These are phyloP conservation scores for Lasius fuliginosus DNA, from an alignment of 2,888 invertebrate species.

Conservation along the genomic window DNA sequence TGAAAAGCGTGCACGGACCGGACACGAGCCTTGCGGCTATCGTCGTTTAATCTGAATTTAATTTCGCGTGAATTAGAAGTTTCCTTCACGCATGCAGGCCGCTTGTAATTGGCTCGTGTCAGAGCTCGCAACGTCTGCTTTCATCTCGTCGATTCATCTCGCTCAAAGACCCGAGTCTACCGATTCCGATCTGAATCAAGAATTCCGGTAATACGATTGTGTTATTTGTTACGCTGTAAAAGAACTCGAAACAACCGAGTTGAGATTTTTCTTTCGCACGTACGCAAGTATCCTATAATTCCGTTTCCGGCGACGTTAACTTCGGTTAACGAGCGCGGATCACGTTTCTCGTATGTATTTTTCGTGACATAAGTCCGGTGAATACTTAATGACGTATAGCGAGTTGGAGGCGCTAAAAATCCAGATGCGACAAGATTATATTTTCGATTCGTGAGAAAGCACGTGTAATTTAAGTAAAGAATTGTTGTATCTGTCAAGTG, in stretches of 20 bases:
- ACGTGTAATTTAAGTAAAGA: not conserved
- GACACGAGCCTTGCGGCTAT: not conserved
- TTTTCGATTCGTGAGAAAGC: not conserved
- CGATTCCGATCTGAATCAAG: not conserved
- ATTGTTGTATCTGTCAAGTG: not conserved
- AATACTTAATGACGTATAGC: not conserved
- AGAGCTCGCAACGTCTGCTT: not conserved
- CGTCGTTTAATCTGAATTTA: constrained; percentile 26
- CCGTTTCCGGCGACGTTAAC: not conserved
- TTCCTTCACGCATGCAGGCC: not conserved
- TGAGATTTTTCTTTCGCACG: constrained; percentile 28
- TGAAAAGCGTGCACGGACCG: not conserved
- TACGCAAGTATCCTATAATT: not conserved
- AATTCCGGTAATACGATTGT: not conserved
- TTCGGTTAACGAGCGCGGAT: constrained; percentile 35
- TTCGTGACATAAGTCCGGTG: constrained; percentile 2
- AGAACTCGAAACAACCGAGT: constrained; percentile 6
- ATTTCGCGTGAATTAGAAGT: constrained; percentile 28
- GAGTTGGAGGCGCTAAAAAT: not conserved
- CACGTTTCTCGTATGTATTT: not conserved
- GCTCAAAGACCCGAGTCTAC: not conserved
- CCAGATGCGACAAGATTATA: not conserved
- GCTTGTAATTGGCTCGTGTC: constrained; percentile 22
- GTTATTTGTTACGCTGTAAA: not conserved
- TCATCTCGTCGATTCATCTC: not conserved